Percentiles rank a stretch among this genome's conserved stretches.
Evolutionary conservation across 1,140 invertebrate species (phyloP).

Genomic region (Drosophila pseudoananassae): DNA sequence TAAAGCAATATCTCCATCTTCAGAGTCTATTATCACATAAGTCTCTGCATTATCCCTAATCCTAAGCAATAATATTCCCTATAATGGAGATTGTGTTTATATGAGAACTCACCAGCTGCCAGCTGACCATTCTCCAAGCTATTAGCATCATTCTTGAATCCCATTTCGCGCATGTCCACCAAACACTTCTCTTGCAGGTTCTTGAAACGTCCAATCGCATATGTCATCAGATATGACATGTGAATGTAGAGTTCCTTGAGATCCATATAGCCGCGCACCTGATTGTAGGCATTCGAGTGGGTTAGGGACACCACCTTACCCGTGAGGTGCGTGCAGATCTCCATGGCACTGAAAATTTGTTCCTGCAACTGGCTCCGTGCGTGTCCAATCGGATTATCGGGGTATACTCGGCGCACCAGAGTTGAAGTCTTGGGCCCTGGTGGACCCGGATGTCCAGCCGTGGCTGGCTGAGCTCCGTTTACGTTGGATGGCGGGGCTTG

Average conservation of each 20-base stretch:
- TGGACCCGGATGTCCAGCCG: constrained; percentile 5
- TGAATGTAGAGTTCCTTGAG: constrained; percentile 83
- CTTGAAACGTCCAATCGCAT: constrained; percentile 81
- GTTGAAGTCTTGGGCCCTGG: constrained; percentile 21
- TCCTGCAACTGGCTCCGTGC: constrained; percentile 74
- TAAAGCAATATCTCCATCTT: background rate
- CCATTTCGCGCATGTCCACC: constrained; percentile 77
- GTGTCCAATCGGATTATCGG: constrained; percentile 58
- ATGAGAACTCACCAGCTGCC: constrained; percentile 71
- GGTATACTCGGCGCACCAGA: constrained; percentile 61
- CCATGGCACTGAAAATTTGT: constrained; percentile 80
- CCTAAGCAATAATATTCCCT: too few relatives aligned
- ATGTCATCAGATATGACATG: constrained; percentile 82
- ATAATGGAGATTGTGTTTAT: background rate
- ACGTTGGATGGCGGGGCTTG: constrained; percentile 4
- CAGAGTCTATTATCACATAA: background rate
- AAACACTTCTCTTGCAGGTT: constrained; percentile 81
- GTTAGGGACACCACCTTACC: constrained; percentile 78
- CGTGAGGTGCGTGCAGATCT: constrained; percentile 81
- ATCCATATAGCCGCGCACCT: constrained; percentile 68
- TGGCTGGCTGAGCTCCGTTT: constrained; percentile 37
- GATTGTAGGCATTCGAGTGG: constrained; percentile 82
- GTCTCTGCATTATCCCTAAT: background rate
- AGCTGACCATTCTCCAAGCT: constrained; percentile 79
- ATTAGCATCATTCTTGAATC: constrained; percentile 80